Conservation (phyloP, 2,797 vertebrate species). For the Novumbra hubbsi region DNA sequence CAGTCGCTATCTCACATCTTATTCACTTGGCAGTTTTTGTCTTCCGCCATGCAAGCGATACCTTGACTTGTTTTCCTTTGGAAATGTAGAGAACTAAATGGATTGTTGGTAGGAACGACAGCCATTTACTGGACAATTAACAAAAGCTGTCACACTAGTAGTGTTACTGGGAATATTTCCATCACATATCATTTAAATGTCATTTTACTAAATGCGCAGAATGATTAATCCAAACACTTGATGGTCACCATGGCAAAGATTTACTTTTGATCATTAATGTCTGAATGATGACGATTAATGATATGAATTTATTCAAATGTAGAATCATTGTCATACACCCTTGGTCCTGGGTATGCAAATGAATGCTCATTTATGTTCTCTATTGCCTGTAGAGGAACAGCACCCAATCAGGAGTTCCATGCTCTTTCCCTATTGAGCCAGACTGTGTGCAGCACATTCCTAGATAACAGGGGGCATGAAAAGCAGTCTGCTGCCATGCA, state of each 20-base stretch:
- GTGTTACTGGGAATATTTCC: constrained; percentile 44
- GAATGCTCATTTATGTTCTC: neutral
- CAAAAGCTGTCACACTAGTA: constrained; percentile 38
- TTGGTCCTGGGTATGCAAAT: neutral
- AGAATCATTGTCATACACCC: neutral
- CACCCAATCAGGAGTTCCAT: constrained; percentile 26
- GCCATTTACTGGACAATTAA: constrained; percentile 54
- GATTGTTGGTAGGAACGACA: constrained; percentile 26
- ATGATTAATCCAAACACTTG: constrained; percentile 41
- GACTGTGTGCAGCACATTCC: constrained; percentile 58
- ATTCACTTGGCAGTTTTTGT: constrained; percentile 29
- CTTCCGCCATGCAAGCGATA: constrained; percentile 18
- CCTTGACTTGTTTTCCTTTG: constrained; percentile 17
- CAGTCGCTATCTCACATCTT: constrained; percentile 12
- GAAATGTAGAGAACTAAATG: constrained; percentile 40
- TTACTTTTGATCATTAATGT: constrained; percentile 34
- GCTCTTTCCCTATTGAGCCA: constrained; percentile 36
- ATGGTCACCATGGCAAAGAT: constrained; percentile 41
- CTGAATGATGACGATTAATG: constrained; percentile 16
- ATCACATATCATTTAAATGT: constrained; percentile 46
- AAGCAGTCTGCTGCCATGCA: constrained; percentile 58
- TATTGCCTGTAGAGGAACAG: constrained; percentile 26
- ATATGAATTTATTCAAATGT: constrained; percentile 14
- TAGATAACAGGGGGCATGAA: constrained; percentile 60
- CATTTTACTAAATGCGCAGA: constrained; percentile 37